Percentiles rank a stretch among this genome's conserved stretches.
Evolutionary conservation across 2,113 vertebrate genomes (phyloP).

Genomic region (Plectropomus leopardus): DNA sequence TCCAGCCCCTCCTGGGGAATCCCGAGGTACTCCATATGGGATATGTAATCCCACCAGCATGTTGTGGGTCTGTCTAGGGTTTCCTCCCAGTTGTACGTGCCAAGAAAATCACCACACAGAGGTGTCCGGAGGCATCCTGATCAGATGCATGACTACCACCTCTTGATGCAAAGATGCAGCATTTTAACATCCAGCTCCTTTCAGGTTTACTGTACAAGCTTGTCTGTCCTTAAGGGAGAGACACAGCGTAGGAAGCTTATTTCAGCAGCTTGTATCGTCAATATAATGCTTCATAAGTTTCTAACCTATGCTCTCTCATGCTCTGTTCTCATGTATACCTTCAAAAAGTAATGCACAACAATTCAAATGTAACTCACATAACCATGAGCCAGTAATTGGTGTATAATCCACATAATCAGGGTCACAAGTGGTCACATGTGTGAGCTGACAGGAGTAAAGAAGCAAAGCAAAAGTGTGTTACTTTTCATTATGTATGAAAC

Average conservation of each 20-base stretch:
- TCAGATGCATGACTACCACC: conserved; percentile 4
- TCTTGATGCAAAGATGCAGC: background rate
- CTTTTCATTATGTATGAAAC: too few species aligned
- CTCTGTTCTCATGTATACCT: too few species aligned
- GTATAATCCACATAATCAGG: too few species aligned
- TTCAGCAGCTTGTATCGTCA: background rate
- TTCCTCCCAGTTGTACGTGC: conserved; percentile 25
- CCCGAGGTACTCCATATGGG: conserved; percentile 49
- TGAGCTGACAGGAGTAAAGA: too few species aligned
- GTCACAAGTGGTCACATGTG: too few species aligned
- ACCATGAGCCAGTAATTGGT: too few species aligned
- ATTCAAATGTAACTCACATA: too few species aligned
- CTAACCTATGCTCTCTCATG: background rate
- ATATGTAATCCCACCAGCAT: conserved; percentile 42
- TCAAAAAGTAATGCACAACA: too few species aligned
- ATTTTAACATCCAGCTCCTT: conserved; percentile 19
- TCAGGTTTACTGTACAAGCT: background rate
- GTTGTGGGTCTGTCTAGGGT: conserved; percentile 23
- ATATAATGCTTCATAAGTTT: background rate
- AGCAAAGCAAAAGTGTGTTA: too few species aligned
- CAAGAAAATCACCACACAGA: conserved; percentile 29
- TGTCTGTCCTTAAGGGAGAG: background rate
- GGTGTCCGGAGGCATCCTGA: conserved; percentile 3
- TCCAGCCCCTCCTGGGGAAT: conserved; percentile 44
- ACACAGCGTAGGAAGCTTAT: background rate